Evolutionary conservation across 2,113 vertebrate genomes (phyloP), one percentile per base, ranked within the genome.

Genomic region (Scomber scombrus): DNA sequence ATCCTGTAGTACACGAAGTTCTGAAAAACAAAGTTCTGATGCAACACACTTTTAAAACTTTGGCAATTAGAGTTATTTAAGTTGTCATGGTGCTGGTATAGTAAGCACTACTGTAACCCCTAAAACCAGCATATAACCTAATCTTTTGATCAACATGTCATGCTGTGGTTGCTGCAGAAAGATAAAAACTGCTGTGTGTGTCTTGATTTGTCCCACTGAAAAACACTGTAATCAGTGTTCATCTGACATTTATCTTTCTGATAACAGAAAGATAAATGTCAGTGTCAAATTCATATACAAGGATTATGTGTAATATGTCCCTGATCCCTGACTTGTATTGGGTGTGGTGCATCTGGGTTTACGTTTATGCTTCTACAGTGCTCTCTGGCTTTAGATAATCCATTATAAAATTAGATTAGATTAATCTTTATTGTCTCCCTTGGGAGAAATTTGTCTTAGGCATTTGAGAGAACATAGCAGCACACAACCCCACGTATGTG

Each of bases 231-330:
- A 64, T 65, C 69, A 70, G 19, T 18, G 6, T n/a, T 23, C 34
- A 76, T 73, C 18, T 19, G 19, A 23, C 23, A 23, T 23, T 23
- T 23, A 23, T 23, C 23, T 23, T 23, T 23, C 23, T 55, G 69
- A 47, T 58, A 70, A 64, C 11, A 46, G 29, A 71, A 50, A 34
- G 60, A 57, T 3, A 43, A 26, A 34, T 11, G 57, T 60, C 29
- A 11, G 11, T 13, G 40, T 58, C 43, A n/a, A 23, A 49, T 11
- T 21, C 21, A 49, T 29, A 5, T 4, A 5, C 2, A 29, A 21
- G 4, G 11, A 61, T 50, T 1, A 14, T 19, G 56, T 21, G 56
- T 15, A 4, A 14, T 12, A 50, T 23, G 23, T 23, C 23, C 23
- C 23, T 23, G 23, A 23, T 19, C 45, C 16, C 43, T 50, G 46